A percentile compares a stretch with the other conserved stretches of the same genome.
phyloP scores from a whole-genome alignment of 2,888 invertebrate genomes.

The Nyleta sp. region DNA sequence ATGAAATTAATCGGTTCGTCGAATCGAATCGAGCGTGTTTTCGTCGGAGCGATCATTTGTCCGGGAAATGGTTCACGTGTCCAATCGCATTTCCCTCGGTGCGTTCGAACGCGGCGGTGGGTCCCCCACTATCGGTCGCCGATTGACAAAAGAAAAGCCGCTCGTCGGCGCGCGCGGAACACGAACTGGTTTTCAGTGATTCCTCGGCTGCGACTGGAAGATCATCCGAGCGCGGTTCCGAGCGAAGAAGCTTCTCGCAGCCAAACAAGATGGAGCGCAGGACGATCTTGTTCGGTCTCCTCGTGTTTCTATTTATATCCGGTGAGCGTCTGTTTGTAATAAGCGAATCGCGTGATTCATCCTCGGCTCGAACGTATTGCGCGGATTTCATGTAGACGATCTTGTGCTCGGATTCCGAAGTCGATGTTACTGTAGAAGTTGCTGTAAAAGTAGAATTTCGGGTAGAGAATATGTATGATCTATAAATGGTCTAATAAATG shows the following conservation, averaged over 20 bases:
- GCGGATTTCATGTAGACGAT: background rate
- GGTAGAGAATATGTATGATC: too few relatives aligned
- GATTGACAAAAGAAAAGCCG: conserved; percentile 60
- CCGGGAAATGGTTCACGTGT: background rate
- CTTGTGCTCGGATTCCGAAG: background rate
- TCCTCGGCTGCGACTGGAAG: conserved; percentile 53
- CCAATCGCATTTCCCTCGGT: conserved; percentile 20
- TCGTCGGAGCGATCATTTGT: background rate
- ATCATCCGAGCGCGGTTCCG: conserved; percentile 30
- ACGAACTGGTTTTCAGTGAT: conserved; percentile 60
- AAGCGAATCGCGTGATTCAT: conserved; percentile 49
- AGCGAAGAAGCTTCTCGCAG: background rate
- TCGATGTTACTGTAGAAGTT: too few relatives aligned
- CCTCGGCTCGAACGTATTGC: background rate
- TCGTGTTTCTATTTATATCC: conserved; percentile 68
- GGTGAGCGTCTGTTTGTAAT: conserved; percentile 70
- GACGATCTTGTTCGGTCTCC: conserved; percentile 67
- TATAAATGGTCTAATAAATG: too few relatives aligned
- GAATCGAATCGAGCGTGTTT: background rate
- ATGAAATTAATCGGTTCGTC: too few relatives aligned
- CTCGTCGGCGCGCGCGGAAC: conserved; percentile 36
- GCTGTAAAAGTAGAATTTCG: too few relatives aligned
- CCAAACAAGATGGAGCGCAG: conserved; percentile 63
- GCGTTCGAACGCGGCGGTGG: background rate
- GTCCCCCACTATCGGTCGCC: conserved; percentile 28